Evolutionary conservation across 2,113 vertebrate species (phyloP).

Genomic region (Hylia prasina): DNA sequence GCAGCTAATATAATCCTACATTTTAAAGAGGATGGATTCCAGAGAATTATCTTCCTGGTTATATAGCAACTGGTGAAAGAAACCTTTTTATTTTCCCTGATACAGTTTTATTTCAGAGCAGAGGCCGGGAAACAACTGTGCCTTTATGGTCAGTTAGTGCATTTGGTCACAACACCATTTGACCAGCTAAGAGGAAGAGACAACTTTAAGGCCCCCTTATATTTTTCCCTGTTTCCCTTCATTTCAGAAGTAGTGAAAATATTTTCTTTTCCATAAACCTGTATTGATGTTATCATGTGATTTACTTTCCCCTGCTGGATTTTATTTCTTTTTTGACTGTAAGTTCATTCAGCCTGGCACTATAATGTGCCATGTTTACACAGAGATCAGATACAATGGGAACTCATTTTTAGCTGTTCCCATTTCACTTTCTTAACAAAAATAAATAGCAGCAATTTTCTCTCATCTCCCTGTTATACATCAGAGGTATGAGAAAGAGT

Average conservation of each 20-base stretch:
- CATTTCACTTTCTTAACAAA: background rate
- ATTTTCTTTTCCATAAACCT: background rate
- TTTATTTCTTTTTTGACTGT: background rate
- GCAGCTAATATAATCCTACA: background rate
- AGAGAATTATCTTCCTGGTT: background rate
- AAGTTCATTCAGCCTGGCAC: background rate
- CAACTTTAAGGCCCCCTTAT: background rate
- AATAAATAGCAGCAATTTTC: background rate
- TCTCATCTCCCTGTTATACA: background rate
- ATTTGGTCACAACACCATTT: background rate
- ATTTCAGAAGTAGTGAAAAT: background rate
- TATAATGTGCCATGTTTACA: background rate
- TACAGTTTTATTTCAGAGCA: background rate
- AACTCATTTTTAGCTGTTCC: background rate
- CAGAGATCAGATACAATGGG: background rate
- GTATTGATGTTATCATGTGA: background rate
- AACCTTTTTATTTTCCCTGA: constrained; percentile 7
- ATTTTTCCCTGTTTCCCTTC: background rate
- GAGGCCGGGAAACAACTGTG: background rate
- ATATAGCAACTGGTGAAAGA: background rate
- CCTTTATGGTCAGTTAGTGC: background rate
- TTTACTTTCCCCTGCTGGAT: background rate
- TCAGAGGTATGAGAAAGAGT: background rate
- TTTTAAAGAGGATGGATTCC: constrained; percentile 31
- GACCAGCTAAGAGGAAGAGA: background rate